Conservation (phyloP, 2,888 invertebrate genomes). For the Andrena praecox region DNA sequence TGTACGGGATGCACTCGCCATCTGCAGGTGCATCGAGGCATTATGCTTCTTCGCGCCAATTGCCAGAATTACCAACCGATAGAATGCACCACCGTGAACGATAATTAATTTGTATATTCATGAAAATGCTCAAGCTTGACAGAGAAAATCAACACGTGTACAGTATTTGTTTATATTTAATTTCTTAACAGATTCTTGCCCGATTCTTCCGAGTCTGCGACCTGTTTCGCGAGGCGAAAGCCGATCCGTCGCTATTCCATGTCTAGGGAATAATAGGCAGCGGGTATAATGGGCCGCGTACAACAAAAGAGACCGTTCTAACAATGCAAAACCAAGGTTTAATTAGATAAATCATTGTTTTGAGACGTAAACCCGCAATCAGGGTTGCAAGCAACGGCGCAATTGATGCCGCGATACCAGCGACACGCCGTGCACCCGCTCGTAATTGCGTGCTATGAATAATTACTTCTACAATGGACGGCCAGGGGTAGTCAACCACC, state of each 20-base stretch:
- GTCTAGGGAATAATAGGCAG: constrained; percentile 67
- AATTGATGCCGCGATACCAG: constrained; percentile 78
- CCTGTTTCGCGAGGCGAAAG: constrained; percentile 24
- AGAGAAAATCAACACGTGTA: background rate
- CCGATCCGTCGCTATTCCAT: constrained; percentile 71
- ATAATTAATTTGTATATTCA: constrained; percentile 4
- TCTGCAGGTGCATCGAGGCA: constrained; percentile 62
- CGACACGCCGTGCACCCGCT: constrained; percentile 72
- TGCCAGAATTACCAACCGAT: constrained; percentile 47
- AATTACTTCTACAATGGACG: constrained; percentile 76
- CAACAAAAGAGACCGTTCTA: constrained; percentile 70
- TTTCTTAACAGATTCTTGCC: background rate
- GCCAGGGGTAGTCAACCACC: constrained; percentile 65
- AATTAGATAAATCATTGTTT: constrained; percentile 83
- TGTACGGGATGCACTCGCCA: constrained; percentile 68
- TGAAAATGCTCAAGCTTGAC: background rate
- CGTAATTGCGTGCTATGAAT: constrained; percentile 83
- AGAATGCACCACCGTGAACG: background rate
- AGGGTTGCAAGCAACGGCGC: constrained; percentile 75
- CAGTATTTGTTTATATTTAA: background rate
- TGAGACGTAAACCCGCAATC: constrained; percentile 80
- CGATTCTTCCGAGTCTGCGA: background rate
- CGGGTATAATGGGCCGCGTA: constrained; percentile 65
- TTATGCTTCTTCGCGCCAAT: constrained; percentile 14
- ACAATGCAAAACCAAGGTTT: constrained; percentile 80